Conservation (phyloP, 2,888 invertebrate species). For the Xylocampa areola region DNA sequence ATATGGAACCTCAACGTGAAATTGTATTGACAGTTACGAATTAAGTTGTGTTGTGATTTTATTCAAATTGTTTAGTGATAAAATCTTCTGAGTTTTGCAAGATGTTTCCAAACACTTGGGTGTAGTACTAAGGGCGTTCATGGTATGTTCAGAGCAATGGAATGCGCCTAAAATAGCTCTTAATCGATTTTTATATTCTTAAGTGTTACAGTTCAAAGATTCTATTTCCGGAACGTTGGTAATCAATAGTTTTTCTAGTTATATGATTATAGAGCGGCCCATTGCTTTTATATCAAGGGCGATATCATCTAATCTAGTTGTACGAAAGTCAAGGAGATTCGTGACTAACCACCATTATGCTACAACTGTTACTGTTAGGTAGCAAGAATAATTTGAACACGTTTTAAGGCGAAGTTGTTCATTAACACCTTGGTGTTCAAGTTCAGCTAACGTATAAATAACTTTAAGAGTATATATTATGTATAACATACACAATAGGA, state of each 20-base stretch:
- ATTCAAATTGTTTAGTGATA: constrained; percentile 24
- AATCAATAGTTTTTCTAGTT: constrained; percentile 73
- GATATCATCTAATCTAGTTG: constrained; percentile 54
- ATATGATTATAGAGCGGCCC: constrained; percentile 64
- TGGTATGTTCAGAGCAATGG: constrained; percentile 30
- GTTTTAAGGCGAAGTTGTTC: constrained; percentile 32
- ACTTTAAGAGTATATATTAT: constrained; percentile 4
- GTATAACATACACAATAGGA: constrained; percentile 9
- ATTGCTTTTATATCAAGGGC: constrained; percentile 65
- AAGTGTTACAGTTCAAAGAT: constrained; percentile 65
- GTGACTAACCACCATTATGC: constrained; percentile 67
- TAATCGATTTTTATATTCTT: constrained; percentile 46
- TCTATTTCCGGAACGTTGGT: constrained; percentile 64
- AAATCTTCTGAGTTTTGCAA: constrained; percentile 11
- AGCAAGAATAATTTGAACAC: constrained; percentile 38
- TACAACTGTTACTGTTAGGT: constrained; percentile 61
- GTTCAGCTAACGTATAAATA: constrained; percentile 29
- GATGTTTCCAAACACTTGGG: constrained; percentile 29
- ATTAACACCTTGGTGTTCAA: constrained; percentile 41
- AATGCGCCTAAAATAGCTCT: constrained; percentile 45
- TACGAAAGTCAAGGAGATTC: constrained; percentile 64
- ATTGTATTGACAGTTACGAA: constrained; percentile 59
- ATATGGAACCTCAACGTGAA: constrained; percentile 65
- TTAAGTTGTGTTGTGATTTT: constrained; percentile 9
- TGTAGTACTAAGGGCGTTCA: constrained; percentile 35